Percentiles rank a stretch among this genome's conserved stretches.
Evolutionary conservation across 2,797 vertebrate genomes (phyloP).

Genomic region (Petrocephalus sullivani): DNA sequence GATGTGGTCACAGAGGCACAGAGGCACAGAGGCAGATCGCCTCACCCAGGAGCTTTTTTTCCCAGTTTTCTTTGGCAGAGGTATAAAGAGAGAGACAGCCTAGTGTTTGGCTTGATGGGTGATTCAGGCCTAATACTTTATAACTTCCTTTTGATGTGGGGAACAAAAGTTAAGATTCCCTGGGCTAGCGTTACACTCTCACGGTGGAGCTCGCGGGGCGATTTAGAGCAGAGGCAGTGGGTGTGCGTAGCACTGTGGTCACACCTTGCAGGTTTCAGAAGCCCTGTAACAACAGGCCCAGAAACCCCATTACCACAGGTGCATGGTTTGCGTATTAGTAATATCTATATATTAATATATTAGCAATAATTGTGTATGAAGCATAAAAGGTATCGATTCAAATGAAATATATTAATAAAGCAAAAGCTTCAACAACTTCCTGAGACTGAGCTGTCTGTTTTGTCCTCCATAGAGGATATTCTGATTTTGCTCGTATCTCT

Average conservation of each 20-base stretch:
- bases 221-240: neutral
- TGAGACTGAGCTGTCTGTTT: neutral
- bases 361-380: neutral
- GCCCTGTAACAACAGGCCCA: neutral
- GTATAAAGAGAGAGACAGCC: neutral
- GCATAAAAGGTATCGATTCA: neutral
- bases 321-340: neutral
- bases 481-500: neutral
- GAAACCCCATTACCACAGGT: neutral
- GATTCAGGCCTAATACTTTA: neutral
- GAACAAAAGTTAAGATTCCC: slow-evolving; percentile 1
- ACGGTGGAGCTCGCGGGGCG: neutral
- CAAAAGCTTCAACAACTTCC: neutral
- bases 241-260: neutral
- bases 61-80: slow-evolving; percentile 16
- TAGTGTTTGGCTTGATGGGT: neutral
- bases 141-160: neutral
- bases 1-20: neutral
- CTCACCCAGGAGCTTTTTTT: neutral
- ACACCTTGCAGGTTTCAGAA: neutral
- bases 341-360: neutral
- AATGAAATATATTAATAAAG: neutral
- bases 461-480: neutral
- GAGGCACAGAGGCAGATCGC: neutral
- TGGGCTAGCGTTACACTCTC: neutral